phyloP scores from a whole-genome alignment of 2,797 vertebrate genomes.

The Ctenopoma kingsleyae region DNA sequence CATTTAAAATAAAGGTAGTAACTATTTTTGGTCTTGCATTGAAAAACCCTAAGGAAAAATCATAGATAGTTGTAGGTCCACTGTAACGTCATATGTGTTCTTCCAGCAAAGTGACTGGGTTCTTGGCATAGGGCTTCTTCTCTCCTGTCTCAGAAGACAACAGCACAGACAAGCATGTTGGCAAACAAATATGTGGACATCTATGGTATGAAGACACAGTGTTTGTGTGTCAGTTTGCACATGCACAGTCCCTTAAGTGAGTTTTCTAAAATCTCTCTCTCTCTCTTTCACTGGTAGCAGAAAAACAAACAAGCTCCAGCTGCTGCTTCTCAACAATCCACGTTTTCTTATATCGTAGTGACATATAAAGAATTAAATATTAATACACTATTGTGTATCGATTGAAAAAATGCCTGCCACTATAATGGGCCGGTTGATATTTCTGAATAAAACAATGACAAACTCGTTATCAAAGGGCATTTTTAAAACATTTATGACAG shows the following conservation, averaged over 20 bases:
- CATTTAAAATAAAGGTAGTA: background rate
- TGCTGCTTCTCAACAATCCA: slow-evolving; percentile 73
- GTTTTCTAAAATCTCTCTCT: slow-evolving; percentile 37
- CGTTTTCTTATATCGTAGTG: slow-evolving; percentile 77
- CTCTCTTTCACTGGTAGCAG: slow-evolving; percentile 47
- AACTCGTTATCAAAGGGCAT: slow-evolving; percentile 89
- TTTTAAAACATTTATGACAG: slow-evolving; percentile 90
- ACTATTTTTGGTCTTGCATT: background rate
- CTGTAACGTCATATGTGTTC: slow-evolving; percentile 83
- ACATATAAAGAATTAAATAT: slow-evolving; percentile 89
- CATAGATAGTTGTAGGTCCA: slow-evolving; percentile 85
- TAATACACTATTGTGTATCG: slow-evolving; percentile 86
- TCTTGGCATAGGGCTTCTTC: slow-evolving; percentile 88
- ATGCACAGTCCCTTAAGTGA: slow-evolving; percentile 23
- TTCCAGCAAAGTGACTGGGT: slow-evolving; percentile 89
- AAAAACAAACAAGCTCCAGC: slow-evolving; percentile 79
- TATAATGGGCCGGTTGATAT: slow-evolving; percentile 86
- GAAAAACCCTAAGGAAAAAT: background rate
- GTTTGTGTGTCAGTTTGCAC: background rate
- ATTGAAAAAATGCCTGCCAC: slow-evolving; percentile 86
- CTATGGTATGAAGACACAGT: slow-evolving; percentile 29
- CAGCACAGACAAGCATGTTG: slow-evolving; percentile 31
- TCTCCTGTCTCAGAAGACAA: slow-evolving; percentile 84
- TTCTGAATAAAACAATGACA: slow-evolving; percentile 89
- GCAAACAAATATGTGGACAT: slow-evolving; percentile 44